phyloP scores from a whole-genome alignment of 1,140 invertebrate species.

The Conus betulinus region DNA sequence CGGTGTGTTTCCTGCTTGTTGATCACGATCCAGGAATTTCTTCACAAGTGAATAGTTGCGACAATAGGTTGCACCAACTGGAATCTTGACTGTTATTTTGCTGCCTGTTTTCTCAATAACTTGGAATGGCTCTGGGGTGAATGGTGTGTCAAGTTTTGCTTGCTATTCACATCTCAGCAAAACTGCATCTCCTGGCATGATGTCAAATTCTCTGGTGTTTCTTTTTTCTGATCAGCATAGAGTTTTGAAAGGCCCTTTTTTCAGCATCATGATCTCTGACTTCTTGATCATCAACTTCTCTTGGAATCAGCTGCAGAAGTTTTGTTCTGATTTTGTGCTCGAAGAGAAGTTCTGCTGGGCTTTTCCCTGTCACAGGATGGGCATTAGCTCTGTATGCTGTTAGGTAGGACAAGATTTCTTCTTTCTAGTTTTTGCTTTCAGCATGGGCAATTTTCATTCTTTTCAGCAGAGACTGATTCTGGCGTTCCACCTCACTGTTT shows the following conservation, averaged over 20 bases:
- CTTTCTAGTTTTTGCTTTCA: conserved; percentile 39
- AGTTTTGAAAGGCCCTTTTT: conserved; percentile 39
- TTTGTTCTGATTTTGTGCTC: conserved; percentile 47
- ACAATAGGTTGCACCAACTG: no score
- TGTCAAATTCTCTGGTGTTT: conserved; percentile 13
- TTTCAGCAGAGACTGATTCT: conserved; percentile 51
- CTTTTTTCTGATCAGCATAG: conserved; percentile 38
- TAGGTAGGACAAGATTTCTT: conserved; percentile 39
- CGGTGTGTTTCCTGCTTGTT: no score
- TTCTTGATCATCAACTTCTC: conserved; percentile 5
- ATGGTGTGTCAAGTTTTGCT: no score
- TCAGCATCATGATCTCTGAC: conserved; percentile 42
- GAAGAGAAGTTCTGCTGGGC: conserved; percentile 49
- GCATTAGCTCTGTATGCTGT: conserved; percentile 36
- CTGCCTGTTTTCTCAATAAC: no score
- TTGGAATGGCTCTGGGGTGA: no score
- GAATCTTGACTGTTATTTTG: no score
- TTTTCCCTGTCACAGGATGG: conserved; percentile 39
- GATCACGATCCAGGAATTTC: no score
- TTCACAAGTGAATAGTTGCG: no score
- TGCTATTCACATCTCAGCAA: conserved; percentile 37
- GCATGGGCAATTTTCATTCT: conserved; percentile 45
- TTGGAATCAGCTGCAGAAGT: conserved; percentile 33
- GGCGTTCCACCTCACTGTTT: conserved; percentile 53
- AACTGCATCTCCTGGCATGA: conserved; percentile 32